Evolutionary conservation across 2,113 vertebrate genomes (phyloP).

Genomic region (Psittacara wagleri): DNA sequence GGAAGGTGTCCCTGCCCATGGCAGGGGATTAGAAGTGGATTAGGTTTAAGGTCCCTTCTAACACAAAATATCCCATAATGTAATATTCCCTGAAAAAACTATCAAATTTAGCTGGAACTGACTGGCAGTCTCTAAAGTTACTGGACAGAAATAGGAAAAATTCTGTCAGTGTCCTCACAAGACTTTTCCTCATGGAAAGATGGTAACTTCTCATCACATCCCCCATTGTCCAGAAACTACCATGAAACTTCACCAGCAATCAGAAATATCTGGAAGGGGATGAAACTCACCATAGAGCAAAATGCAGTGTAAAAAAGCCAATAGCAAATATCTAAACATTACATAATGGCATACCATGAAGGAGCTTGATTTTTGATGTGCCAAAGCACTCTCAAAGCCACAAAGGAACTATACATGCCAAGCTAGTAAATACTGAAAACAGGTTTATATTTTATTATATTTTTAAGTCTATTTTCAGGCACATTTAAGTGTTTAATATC

Average conservation of each 20-base stretch:
- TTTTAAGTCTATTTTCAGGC: background rate
- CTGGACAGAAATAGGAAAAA: background rate
- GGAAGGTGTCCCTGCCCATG: background rate
- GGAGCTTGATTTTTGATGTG: background rate
- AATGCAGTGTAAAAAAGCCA: background rate
- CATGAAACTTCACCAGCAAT: background rate
- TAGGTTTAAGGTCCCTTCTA: background rate
- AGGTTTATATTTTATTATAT: background rate
- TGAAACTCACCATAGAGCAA: background rate
- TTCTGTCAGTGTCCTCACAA: background rate
- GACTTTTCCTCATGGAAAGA: background rate
- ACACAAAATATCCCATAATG: background rate
- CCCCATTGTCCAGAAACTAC: background rate
- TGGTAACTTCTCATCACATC: rapidly evolving
- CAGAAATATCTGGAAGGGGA: background rate
- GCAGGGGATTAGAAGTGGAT: too few relatives aligned
- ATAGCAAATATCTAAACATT: background rate
- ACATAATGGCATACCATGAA: background rate
- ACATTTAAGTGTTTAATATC: background rate
- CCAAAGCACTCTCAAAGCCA: background rate
- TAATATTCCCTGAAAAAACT: background rate
- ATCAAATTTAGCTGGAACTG: background rate
- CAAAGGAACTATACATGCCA: background rate
- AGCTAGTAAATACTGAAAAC: background rate
- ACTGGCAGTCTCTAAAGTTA: background rate